Base-by-base conservation (phyloP, 2,888 invertebrate genomes). In the Philhelius pedissequus region DNA sequence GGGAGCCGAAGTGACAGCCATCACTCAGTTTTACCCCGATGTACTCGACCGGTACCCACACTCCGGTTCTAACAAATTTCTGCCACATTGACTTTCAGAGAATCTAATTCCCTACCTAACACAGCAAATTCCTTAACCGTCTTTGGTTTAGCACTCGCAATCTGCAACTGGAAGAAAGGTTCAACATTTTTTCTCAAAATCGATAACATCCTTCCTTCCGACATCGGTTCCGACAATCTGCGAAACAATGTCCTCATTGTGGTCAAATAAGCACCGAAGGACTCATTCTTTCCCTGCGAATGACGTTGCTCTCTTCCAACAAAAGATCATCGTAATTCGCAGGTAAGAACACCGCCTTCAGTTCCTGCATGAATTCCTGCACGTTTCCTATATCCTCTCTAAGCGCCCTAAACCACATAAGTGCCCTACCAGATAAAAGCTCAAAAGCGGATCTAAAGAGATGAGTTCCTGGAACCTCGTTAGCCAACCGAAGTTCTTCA, bases 241-340 rank as follows among this genome's bases (percentile, higher is more conserved):
- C 48, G 2, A 13, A 68, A 68, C 48, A 75, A 40, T 11, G 50
- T 68, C 56, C 13, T 56, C 20, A 56, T 56, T 3, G 20, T 20
- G 13, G 7, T 22, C 20, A 64, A 32, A 5, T 74, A 74, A 3
- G 48, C 25, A 1, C 35, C 66, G 3, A 66, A 48, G 0, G 50
- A n/a, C 7, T 50, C 66, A 3, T 58, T 38, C 27, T 54, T 54
- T 58, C 48, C 27, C 38, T 54, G 62, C 4, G 22, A 43, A 40
- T 62, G 52, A 18, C 32, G 30, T n/a, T n/a, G n/a, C n/a, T 73
- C 15, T 64, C 62, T 1, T 73, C 54, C 6, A 73, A 9, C n/a
- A n/a, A n/a, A n/a, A n/a, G n/a, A n/a, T n/a, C n/a, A n/a, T n/a
- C n/a, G n/a, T n/a, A n/a, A n/a, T n/a, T n/a, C n/a, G n/a, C n/a